Evolutionary conservation across 2,113 vertebrate species (phyloP).

Genomic region (Piliocolobus tephrosceles): DNA sequence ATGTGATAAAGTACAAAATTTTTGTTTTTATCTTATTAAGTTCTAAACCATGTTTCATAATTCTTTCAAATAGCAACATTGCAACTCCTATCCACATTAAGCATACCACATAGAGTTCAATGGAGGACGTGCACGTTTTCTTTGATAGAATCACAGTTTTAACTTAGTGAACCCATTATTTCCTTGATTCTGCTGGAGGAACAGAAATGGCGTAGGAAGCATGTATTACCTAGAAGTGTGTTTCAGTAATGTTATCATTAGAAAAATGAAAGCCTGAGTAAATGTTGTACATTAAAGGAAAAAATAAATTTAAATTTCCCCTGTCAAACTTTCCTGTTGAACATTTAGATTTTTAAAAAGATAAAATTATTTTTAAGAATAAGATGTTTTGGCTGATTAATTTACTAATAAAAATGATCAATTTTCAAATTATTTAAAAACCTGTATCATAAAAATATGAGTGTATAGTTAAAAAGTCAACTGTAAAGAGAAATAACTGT

Average conservation of each 20-base stretch:
- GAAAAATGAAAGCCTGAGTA: not conserved
- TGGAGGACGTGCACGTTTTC: not conserved
- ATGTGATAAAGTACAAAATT: not conserved
- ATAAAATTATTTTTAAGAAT: not conserved
- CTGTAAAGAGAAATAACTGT: not conserved
- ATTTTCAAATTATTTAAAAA: not conserved
- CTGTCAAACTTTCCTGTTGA: not conserved
- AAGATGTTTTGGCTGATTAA: not conserved
- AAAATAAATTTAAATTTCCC: not conserved
- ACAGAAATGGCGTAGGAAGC: not conserved
- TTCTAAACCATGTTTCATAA: not conserved
- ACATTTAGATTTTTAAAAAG: not conserved
- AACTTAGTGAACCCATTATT: not conserved
- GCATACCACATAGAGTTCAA: not conserved
- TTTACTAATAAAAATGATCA: not conserved
- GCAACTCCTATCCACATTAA: not conserved
- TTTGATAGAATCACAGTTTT: not conserved
- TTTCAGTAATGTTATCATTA: not conserved
- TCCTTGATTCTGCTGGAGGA: not conserved
- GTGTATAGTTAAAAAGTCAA: not conserved
- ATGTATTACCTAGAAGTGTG: not conserved
- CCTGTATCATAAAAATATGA: not conserved
- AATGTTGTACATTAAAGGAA: not conserved
- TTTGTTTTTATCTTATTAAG: not conserved
- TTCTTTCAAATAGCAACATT: not conserved